Conservation (phyloP, 1,140 invertebrate species). For the Magallana gigas region DNA sequence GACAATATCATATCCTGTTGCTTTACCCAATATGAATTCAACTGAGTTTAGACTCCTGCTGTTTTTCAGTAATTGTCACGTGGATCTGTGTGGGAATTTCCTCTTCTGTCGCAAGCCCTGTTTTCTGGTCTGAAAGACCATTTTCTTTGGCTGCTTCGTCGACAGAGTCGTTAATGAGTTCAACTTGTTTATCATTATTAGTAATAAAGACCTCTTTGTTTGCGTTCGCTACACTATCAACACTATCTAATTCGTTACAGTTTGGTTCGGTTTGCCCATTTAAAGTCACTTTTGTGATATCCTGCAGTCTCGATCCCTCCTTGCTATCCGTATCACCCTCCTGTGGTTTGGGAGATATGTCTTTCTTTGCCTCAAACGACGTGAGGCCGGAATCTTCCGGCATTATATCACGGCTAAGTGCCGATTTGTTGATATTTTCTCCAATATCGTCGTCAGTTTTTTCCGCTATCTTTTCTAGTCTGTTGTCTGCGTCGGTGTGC, state of each 20-base stretch:
- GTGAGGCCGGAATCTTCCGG: neutral
- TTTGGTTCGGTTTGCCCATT: neutral
- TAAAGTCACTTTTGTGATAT: constrained; percentile 31
- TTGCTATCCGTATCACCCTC: neutral
- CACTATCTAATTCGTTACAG: neutral
- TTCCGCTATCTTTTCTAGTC: neutral
- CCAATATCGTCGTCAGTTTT: constrained; percentile 25
- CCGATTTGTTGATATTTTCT: neutral
- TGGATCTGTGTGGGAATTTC: constrained; percentile 27
- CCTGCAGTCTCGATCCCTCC: neutral
- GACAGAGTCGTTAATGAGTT: neutral
- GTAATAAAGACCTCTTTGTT: neutral
- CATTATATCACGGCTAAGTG: neutral
- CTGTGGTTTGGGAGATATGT: neutral
- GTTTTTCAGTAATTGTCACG: constrained; percentile 33
- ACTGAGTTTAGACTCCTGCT: neutral
- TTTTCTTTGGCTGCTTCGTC: neutral
- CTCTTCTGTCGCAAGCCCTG: neutral
- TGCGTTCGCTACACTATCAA: neutral
- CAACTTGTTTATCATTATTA: too few relatives aligned
- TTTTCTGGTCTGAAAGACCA: neutral
- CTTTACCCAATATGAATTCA: neutral
- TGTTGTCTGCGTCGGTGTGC: neutral
- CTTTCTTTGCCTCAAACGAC: neutral
- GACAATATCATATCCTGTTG: too few relatives aligned